Evolutionary conservation across 92 coral and sea anemone genomes (phyloP).

Genomic region (Chrysogorgia sp.): DNA sequence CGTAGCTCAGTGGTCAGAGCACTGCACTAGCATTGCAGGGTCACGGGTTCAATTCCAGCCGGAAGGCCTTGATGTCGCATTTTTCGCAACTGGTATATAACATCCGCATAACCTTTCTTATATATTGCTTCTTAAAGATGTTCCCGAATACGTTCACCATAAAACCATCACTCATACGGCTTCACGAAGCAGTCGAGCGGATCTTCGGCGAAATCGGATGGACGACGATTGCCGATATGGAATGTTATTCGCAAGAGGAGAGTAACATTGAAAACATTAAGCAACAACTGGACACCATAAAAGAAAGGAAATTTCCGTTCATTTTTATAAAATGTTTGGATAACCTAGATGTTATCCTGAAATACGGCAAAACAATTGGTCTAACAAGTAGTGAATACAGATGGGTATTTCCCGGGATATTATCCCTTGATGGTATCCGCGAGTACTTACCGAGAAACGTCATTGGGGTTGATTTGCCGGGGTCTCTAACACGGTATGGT

Average conservation of each 20-base stretch:
- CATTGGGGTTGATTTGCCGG: conserved; percentile 26
- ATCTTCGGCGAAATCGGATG: conserved; percentile 35
- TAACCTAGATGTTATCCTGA: conserved; percentile 1
- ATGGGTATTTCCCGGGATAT: conserved; percentile 28
- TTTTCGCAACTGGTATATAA: no score
- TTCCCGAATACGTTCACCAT: not conserved
- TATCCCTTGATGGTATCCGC: not conserved
- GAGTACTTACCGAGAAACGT: conserved; percentile 11
- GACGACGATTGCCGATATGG: conserved; percentile 18
- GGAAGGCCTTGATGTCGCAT: no score
- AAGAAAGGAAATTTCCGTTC: not conserved
- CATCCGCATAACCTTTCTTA: not conserved
- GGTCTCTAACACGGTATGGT: not conserved
- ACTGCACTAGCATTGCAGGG: no score
- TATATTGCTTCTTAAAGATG: not conserved
- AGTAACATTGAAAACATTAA: conserved; percentile 1
- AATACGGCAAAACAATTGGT: conserved; percentile 10
- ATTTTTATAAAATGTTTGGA: conserved; percentile 35
- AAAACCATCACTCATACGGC: conserved; percentile 29
- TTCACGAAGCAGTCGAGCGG: conserved; percentile 25
- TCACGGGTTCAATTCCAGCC: no score
- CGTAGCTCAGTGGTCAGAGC: no score
- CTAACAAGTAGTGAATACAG: conserved; percentile 15
- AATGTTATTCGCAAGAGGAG: conserved; percentile 1
- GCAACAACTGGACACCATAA: conserved; percentile 5